Conservation (phyloP, 2,113 vertebrate species). For the Herpetotheres cachinnans region DNA sequence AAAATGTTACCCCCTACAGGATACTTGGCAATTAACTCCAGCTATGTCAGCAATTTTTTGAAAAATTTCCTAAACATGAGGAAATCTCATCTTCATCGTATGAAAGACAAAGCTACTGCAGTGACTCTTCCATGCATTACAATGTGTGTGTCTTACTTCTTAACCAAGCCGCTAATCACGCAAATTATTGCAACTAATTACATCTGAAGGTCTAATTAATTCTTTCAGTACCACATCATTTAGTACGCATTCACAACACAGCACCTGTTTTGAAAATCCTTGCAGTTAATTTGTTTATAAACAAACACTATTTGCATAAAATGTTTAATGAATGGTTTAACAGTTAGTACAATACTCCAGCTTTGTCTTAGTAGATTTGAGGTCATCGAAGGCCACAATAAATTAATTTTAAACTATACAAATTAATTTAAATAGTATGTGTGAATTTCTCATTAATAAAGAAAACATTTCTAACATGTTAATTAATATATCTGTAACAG, state of each 20-base stretch:
- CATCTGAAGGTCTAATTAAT: constrained; percentile 98
- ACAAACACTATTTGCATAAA: constrained; percentile 96
- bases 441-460: constrained; percentile 94
- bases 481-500: constrained; percentile 94
- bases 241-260: constrained; percentile 95
- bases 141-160: constrained; percentile 92
- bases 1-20: constrained; percentile 67
- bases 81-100: constrained; percentile 74
- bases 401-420: constrained; percentile 87
- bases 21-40: constrained; percentile 84
- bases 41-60: constrained; percentile 88
- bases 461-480: constrained; percentile 91
- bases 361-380: constrained; percentile 80
- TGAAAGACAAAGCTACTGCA: constrained; percentile 78
- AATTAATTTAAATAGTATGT: constrained; percentile 85
- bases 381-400: constrained; percentile 81
- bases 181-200: constrained; percentile 99
- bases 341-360: constrained; percentile 79
- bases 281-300: constrained; percentile 98
- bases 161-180: constrained; percentile 99
- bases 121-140: constrained; percentile 80
- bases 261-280: constrained; percentile 98
- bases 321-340: constrained; percentile 93
- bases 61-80: constrained; percentile 82
- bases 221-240: constrained; percentile 99